These are phyloP conservation scores for Xestia rhomboidea DNA, from an alignment of 2,888 invertebrate species.

Conservation along the genomic window DNA sequence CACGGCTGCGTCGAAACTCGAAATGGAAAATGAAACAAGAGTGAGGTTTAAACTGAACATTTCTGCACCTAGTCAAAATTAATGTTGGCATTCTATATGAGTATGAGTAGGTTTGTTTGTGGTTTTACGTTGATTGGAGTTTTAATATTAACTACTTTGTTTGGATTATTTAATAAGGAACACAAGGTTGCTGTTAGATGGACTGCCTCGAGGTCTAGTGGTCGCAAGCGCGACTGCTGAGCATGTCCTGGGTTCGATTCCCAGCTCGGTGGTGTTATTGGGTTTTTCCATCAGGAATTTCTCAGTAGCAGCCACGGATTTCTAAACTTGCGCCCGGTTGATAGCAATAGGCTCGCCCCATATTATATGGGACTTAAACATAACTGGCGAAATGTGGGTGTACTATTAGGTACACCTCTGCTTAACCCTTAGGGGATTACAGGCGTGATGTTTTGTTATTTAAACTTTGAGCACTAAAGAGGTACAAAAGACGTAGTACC, in stretches of 20 bases:
- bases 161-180: not conserved
- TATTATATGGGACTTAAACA: too few species aligned
- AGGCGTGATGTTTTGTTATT: not conserved
- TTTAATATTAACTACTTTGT: not conserved
- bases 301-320: not conserved
- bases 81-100: slow-evolving; percentile 34
- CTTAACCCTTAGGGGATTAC: not conserved
- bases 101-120: slow-evolving; percentile 18
- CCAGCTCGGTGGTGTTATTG: not conserved
- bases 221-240: not conserved
- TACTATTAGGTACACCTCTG: too few species aligned
- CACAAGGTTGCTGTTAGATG: too few species aligned
- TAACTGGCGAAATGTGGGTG: too few species aligned
- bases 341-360: too few species aligned
- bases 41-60: slow-evolving; percentile 46
- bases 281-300: not conserved
- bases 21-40: slow-evolving; percentile 55
- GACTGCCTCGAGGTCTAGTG: not conserved
- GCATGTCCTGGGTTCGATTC: not conserved
- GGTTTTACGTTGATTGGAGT: slow-evolving; percentile 5
- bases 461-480: not conserved
- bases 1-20: slow-evolving; percentile 39
- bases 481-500: not conserved
- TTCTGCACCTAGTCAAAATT: slow-evolving; percentile 43
- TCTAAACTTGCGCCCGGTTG: too few species aligned